Conservation (phyloP, 1,140 invertebrate species). For the Popillia japonica region DNA sequence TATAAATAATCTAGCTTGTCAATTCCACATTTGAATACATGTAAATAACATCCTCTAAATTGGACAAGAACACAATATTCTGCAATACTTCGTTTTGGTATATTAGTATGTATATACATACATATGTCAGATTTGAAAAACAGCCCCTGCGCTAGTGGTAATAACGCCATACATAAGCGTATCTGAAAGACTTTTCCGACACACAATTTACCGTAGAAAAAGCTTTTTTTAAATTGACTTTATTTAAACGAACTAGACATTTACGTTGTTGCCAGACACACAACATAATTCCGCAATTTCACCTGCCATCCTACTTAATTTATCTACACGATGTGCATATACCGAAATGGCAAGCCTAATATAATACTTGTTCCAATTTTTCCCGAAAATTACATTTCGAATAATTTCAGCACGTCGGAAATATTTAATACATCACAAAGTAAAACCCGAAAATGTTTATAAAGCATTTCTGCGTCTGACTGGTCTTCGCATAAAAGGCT, state of each 20-base stretch:
- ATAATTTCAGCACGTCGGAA: neutral
- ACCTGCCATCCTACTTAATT: no score
- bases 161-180: no score
- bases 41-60: neutral
- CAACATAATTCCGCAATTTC: neutral
- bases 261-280: neutral
- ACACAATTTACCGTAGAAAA: neutral
- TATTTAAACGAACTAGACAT: neutral
- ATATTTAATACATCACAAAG: neutral
- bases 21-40: conserved; percentile 2
- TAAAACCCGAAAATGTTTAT: conserved; percentile 24
- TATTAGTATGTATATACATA: neutral
- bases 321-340: neutral
- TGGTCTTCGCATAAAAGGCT: neutral
- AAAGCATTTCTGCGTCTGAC: conserved; percentile 27
- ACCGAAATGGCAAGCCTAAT: neutral
- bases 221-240: no score
- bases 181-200: neutral
- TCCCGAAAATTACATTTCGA: neutral
- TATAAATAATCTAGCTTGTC: no score
- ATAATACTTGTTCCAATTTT: neutral
- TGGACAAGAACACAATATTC: neutral
- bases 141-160: neutral
- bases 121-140: neutral
- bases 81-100: neutral